These are phyloP conservation scores for Rynchops niger DNA, from an alignment of 2,113 vertebrate genomes.

Conservation along the genomic window DNA sequence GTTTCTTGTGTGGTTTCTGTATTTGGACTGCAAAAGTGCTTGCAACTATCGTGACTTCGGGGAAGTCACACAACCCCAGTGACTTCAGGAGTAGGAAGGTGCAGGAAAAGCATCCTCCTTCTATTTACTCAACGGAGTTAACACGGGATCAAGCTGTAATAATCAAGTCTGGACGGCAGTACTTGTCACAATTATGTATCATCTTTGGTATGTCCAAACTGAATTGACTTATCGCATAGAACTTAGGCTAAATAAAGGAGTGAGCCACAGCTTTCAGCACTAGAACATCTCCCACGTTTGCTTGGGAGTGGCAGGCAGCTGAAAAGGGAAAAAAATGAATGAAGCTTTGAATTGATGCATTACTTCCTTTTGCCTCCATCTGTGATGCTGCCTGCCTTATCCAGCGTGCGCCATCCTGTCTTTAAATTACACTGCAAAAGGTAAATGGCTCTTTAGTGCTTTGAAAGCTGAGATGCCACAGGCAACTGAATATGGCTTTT, in stretches of 20 bases:
- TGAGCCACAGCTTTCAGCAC: constrained; percentile 28
- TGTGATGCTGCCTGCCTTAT: not conserved
- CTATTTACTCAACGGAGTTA: not conserved
- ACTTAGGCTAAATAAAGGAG: constrained; percentile 1
- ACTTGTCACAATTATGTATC: constrained; percentile 19
- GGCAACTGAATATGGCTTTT: not conserved
- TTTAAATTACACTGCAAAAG: not conserved
- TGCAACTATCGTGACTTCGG: not conserved
- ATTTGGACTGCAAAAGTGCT: not conserved
- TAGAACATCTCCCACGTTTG: constrained; percentile 39
- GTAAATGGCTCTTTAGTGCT: not conserved
- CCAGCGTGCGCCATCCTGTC: not conserved
- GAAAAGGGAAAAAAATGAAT: not conserved
- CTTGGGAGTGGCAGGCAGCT: constrained; percentile 38
- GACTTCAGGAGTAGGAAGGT: not conserved
- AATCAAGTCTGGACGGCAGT: not conserved
- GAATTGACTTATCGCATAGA: not conserved
- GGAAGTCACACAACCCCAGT: not conserved
- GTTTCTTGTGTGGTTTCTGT: not conserved
- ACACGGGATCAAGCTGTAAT: not conserved
- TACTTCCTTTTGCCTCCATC: not conserved
- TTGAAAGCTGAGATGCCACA: not conserved
- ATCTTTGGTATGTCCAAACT: constrained; percentile 27
- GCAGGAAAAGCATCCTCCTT: not conserved
- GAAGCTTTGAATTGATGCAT: not conserved